phyloP scores from a whole-genome alignment of 2,113 vertebrate species.

The Tiliqua scincoides region DNA sequence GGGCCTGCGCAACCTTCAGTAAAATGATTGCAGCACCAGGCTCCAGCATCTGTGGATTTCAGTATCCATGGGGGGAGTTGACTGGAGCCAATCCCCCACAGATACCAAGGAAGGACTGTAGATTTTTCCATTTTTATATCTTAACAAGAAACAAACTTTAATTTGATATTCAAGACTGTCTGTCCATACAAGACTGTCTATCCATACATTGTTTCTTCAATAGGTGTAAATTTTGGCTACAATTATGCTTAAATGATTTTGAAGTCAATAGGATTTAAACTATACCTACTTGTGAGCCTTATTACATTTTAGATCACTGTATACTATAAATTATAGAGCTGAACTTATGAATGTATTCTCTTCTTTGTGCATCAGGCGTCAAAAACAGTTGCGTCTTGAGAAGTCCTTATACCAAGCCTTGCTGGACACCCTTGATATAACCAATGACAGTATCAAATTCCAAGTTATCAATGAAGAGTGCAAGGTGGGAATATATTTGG shows the following conservation, averaged over 20 bases:
- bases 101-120: too few species aligned
- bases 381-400: constrained; percentile 77
- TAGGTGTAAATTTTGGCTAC: not conserved
- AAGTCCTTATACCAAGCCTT: constrained; percentile 74
- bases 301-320: not conserved
- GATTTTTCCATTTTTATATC: not conserved
- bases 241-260: not conserved
- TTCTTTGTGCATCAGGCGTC: constrained; percentile 76
- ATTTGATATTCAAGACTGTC: not conserved
- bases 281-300: not conserved
- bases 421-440: constrained; percentile 81
- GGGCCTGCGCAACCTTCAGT: too few species aligned
- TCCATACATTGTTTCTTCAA: not conserved
- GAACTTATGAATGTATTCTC: not conserved
- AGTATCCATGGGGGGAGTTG: too few species aligned
- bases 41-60: too few species aligned
- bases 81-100: too few species aligned
- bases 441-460: constrained; percentile 78
- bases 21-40: too few species aligned
- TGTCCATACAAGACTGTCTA: not conserved
- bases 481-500: constrained; percentile 71
- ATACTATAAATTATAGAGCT: not conserved
- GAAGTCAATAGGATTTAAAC: not conserved
- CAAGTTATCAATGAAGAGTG: constrained; percentile 75
- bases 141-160: not conserved